phyloP scores from a whole-genome alignment of 2,797 vertebrate genomes.

The Rhinatrema bivittatum region DNA sequence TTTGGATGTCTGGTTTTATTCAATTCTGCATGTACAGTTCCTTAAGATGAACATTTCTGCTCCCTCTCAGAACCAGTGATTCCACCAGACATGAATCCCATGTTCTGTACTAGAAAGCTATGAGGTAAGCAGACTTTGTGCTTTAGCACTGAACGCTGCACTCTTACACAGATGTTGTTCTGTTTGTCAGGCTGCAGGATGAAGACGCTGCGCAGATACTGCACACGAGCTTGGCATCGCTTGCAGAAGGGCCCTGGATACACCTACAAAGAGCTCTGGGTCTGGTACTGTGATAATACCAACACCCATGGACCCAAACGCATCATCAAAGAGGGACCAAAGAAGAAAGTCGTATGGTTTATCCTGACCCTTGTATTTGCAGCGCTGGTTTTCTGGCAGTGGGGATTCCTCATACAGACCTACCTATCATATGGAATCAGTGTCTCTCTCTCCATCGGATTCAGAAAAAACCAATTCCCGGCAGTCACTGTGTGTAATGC shows the following conservation, averaged over 20 bases:
- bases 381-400: constrained; percentile 64
- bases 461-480: constrained; percentile 65
- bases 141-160: no score
- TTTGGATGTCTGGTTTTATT: no score
- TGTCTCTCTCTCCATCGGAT: constrained; percentile 57
- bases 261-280: constrained; percentile 65
- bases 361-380: constrained; percentile 59
- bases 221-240: constrained; percentile 54
- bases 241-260: constrained; percentile 70
- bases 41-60: no score
- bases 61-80: no score
- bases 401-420: constrained; percentile 57
- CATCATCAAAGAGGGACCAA: constrained; percentile 65
- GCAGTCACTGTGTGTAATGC: constrained; percentile 64
- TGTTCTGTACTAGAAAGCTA: no score
- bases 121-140: no score
- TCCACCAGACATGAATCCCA: no score
- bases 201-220: constrained; percentile 46
- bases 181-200: no score
- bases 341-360: constrained; percentile 68
- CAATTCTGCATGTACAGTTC: no score
- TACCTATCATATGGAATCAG: constrained; percentile 65
- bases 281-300: constrained; percentile 73
- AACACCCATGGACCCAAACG: constrained; percentile 71
- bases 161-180: no score